These are phyloP conservation scores for Lacerta bilineata DNA, from an alignment of 2,797 vertebrate species.

Conservation along the genomic window DNA sequence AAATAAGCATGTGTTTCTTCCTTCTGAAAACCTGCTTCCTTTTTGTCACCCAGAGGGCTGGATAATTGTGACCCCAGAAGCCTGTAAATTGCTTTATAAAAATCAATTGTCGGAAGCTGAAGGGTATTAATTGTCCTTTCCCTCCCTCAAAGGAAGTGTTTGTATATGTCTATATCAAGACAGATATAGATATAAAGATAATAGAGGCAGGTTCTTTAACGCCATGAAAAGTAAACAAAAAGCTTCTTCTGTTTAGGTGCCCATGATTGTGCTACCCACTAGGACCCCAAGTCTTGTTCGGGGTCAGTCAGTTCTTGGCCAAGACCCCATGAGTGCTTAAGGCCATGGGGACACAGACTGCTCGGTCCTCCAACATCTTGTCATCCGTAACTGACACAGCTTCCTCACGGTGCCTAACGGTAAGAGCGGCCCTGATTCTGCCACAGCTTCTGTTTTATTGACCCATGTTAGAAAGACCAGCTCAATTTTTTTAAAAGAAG, in stretches of 20 bases:
- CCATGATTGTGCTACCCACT: not conserved
- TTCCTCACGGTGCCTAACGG: no score
- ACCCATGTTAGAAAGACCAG: no score
- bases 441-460: no score
- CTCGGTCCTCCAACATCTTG: no score
- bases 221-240: constrained; percentile 53
- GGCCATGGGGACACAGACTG: no score
- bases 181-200: constrained; percentile 49
- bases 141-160: constrained; percentile 61
- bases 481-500: no score
- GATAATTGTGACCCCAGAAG: constrained; percentile 65
- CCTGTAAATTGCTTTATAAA: constrained; percentile 66
- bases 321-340: no score
- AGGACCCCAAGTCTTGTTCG: no score
- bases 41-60: constrained; percentile 56
- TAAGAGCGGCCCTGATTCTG: no score
- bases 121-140: constrained; percentile 63
- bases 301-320: no score
- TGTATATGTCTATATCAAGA: not conserved
- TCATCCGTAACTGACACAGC: no score
- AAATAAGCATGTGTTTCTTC: constrained; percentile 56
- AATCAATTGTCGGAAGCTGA: constrained; percentile 66
- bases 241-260: constrained; percentile 64
- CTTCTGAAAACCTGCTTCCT: constrained; percentile 58
- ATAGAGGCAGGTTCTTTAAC: constrained; percentile 64